A percentile compares a stretch with the other conserved stretches of the same genome.
Evolutionary conservation across 1,140 invertebrate genomes (phyloP).

Genomic region (Oncopodura yosiiana): DNA sequence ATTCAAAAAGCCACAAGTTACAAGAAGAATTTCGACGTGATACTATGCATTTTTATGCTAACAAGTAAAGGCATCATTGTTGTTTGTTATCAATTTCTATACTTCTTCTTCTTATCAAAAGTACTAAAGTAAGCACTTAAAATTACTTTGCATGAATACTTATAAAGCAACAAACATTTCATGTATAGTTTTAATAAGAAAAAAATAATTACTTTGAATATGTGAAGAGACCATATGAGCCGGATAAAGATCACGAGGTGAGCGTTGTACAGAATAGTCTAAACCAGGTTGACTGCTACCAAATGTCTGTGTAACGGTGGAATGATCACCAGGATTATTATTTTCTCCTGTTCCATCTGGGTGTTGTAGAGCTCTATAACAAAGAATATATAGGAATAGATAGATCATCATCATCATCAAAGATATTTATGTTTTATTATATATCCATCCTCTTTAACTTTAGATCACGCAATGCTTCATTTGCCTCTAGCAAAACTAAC

Average conservation of each 20-base stretch:
- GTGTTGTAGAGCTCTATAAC: conserved; percentile 33
- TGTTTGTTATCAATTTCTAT: too few relatives aligned
- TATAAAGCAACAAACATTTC: background rate
- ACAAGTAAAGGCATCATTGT: too few relatives aligned
- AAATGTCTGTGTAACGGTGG: conserved; percentile 18
- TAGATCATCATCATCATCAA: background rate
- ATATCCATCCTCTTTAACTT: background rate
- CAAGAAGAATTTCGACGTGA: too few relatives aligned
- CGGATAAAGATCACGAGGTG: conserved; percentile 32
- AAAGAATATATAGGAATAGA: background rate
- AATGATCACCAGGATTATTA: conserved; percentile 29
- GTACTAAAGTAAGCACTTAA: too few relatives aligned
- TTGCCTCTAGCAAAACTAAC: too few relatives aligned
- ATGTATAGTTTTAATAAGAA: background rate
- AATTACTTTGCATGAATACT: background rate
- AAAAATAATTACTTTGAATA: conserved; percentile 40
- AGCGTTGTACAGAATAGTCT: conserved; percentile 62
- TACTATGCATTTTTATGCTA: too few relatives aligned
- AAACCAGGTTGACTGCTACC: conserved; percentile 52
- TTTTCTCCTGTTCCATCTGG: conserved; percentile 35
- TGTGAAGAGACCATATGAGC: conserved; percentile 47
- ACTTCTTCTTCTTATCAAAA: too few relatives aligned
- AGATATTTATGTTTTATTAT: too few relatives aligned
- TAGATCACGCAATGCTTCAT: too few relatives aligned
- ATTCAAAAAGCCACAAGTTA: too few relatives aligned